Evolutionary conservation across 2,113 vertebrate genomes (phyloP).

Genomic region (Okapia johnstoni): DNA sequence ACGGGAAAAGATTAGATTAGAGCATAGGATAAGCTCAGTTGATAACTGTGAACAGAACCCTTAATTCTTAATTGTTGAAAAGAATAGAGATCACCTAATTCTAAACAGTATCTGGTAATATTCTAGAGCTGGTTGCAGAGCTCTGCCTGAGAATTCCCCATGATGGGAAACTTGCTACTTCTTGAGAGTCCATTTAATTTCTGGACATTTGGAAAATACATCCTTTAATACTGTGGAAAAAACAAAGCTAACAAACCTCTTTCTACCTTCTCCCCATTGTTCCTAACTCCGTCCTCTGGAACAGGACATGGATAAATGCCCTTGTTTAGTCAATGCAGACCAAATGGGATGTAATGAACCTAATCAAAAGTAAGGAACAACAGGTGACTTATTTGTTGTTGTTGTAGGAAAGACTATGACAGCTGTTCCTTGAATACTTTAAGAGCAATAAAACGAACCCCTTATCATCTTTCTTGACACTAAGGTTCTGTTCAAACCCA

Average conservation of each 20-base stretch:
- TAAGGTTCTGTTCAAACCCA: conserved; percentile 28
- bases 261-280: background rate
- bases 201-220: conserved; percentile 14
- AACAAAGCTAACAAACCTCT: background rate
- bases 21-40: background rate
- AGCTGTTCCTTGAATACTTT: background rate
- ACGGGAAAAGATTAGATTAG: background rate
- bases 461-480: background rate
- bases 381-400: background rate
- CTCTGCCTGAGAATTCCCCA: background rate
- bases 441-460: conserved; percentile 14
- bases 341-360: background rate
- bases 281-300: background rate
- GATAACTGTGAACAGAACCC: background rate
- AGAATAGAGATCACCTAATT: background rate
- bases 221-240: background rate
- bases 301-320: background rate
- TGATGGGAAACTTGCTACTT: background rate
- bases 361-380: conserved; percentile 37
- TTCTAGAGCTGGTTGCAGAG: background rate
- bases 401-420: background rate
- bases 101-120: background rate
- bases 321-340: background rate
- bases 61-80: background rate
- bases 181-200: background rate